Evolutionary conservation across 2,797 vertebrate species (phyloP), one percentile per base, ranked within the genome.

Genomic region (Melanotaenia parkinsoni): DNA sequence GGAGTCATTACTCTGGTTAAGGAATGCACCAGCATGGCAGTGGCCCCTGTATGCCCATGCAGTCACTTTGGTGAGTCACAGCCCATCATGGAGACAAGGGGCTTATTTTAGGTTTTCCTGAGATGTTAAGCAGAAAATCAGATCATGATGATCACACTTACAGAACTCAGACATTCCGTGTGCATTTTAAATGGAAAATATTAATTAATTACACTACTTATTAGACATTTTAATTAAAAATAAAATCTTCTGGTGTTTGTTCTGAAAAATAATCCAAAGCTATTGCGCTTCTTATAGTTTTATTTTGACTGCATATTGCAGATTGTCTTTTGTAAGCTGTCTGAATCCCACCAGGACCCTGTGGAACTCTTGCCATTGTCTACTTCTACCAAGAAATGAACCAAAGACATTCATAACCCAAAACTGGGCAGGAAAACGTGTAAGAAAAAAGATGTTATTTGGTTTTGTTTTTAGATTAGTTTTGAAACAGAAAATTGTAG

Each of bases 1-100:
- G 37, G 58, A 72, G 67, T 79, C 63, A 81, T 85, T 80, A 67
- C 63, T 70, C 38, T 67, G 60, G 72, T 72, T 70, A 74, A 76
- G 58, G 40, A 75, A 86, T 80, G 63, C 74, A 77, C 50, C 61
- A 73, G 43, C 20, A 58, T 64, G 76, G 65, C 69, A 72, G 62
- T 40, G 43, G 24, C 56, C 26, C 33, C 20, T 32, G 18, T n/a
- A 45, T 63, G 58, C 13, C 5, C 54, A 9, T 45, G 38, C 40
- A 50, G 54, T 62, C 61, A 57, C 24, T 67, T 64, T 13, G 14
- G 28, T 70, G 61, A 80, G 57, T 61, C 72, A 72, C 60, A 50
- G 61, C 8, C 12, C 0, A 1, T 74, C 66, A 50, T 67, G 56
- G 35, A 78, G 63, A 87, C 59, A 81, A 78, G 64, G 5, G 16